phyloP scores from a whole-genome alignment of 2,888 invertebrate species.

The Myopa tessellatipennis region DNA sequence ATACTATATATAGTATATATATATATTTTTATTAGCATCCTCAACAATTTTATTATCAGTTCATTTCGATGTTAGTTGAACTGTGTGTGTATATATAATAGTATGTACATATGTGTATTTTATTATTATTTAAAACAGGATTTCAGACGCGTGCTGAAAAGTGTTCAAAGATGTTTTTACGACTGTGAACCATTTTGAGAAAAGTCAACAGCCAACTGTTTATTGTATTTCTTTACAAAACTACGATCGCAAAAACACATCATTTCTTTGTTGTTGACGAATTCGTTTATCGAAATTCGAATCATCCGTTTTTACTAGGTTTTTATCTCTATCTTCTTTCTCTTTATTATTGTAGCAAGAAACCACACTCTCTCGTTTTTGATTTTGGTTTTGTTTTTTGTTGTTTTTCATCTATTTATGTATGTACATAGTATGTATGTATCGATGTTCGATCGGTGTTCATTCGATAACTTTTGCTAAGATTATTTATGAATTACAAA shows the following conservation, averaged over 20 bases:
- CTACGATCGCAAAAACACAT: neutral
- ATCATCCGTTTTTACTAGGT: neutral
- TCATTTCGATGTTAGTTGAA: too few species aligned
- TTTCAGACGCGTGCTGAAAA: too few species aligned
- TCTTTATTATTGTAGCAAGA: conserved; percentile 7
- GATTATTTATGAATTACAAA: neutral
- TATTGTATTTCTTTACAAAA: neutral
- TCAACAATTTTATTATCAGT: neutral
- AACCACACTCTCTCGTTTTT: conserved; percentile 15
- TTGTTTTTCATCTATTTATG: too few species aligned
- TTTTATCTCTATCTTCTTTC: neutral
- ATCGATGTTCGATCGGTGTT: conserved; percentile 30
- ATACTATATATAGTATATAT: too few species aligned
- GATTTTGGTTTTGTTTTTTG: neutral
- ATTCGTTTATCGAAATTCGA: neutral
- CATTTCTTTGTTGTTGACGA: neutral
- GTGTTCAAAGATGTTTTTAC: neutral
- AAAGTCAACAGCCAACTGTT: neutral
- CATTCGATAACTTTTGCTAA: conserved; percentile 35
- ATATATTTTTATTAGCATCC: neutral
- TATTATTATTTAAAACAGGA: too few species aligned
- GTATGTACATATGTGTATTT: too few species aligned
- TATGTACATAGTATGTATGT: neutral
- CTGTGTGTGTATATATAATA: too few species aligned
- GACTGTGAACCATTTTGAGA: neutral